Evolutionary conservation across 2,113 vertebrate genomes (phyloP), one percentile per base, ranked within the genome.

Genomic region (Odontophorus gujanensis): DNA sequence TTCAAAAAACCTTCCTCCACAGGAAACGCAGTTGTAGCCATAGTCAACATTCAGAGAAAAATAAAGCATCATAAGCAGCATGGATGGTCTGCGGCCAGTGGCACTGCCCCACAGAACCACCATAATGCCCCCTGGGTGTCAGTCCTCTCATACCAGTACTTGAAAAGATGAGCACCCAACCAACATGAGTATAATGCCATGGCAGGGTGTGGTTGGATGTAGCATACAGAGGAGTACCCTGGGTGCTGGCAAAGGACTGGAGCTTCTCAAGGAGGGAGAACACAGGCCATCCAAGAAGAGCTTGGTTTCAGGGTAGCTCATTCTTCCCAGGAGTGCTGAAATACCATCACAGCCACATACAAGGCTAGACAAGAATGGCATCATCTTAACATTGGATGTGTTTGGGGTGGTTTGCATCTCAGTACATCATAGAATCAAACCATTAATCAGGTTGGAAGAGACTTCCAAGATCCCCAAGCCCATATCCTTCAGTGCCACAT

Each of bases 181-280:
- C 11, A 19, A 3, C 4, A 0, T 11, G 7, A 30, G 34, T 4
- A 47, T 13, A 17, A 40, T 20, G 2, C 0, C 4, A 1, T 4
- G 19, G 45, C 3, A 9, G 1, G 0, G 2, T 0, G 8, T 7
- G 40, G n/a, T 25, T 50, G 17, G 30, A 1, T 2, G 32, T 15
- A 24, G 59, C 11, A 13, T 6, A 2, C 12, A 30, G 15, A 11
- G 61, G 12, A 24, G 14, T 0, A 3, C 25, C 9, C 25, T 2
- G 1, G 30, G 74, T 24, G 45, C 17, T 40, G 8, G 14, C 3
- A 3, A 26, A 19, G 61, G 26, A 34, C 11, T 14, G 9, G 11
- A 12, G 50, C 45, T 59, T 34, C 34, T 0, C 2, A 5, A 22
- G 25, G 13, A 72, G 34, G 11, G 20, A 58, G 19, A 47, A 18